phyloP scores from a whole-genome alignment of 1,140 invertebrate species.

The Eupeodes corollae region DNA sequence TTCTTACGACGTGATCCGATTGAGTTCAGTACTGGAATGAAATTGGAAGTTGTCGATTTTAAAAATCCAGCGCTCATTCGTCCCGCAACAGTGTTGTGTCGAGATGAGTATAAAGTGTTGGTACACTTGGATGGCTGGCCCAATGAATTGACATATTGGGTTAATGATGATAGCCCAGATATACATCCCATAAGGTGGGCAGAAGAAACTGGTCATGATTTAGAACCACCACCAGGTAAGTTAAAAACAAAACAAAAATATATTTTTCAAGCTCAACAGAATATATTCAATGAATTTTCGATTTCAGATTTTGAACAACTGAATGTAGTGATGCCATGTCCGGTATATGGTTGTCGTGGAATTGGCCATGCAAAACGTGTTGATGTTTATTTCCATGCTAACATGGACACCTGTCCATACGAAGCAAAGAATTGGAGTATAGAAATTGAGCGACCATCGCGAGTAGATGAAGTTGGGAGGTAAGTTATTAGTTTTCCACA shows the following conservation, averaged over 20 bases:
- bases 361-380: constrained; percentile 66
- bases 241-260: too few species aligned
- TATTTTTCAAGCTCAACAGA: background rate
- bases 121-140: constrained; percentile 89
- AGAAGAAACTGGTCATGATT: constrained; percentile 69
- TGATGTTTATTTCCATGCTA: constrained; percentile 62
- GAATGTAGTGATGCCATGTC: constrained; percentile 41
- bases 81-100: constrained; percentile 71
- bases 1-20: constrained; percentile 68
- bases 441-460: constrained; percentile 24
- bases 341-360: constrained; percentile 65
- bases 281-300: background rate
- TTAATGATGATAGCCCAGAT: constrained; percentile 81
- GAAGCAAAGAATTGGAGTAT: constrained; percentile 34
- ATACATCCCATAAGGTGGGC: constrained; percentile 90
- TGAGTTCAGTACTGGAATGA: constrained; percentile 79
- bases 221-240: constrained; percentile 70
- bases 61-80: constrained; percentile 63
- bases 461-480: constrained; percentile 10
- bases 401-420: constrained; percentile 76
- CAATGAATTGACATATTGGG: constrained; percentile 73
- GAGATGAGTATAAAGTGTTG: constrained; percentile 64
- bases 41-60: constrained; percentile 82
- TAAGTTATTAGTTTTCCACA: too few species aligned
- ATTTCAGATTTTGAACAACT: constrained; percentile 13